A percentile compares a stretch with the other conserved stretches of the same genome.
Conservation (phyloP, 2,113 vertebrate genomes). For the Forbesichthys agassizii region DNA sequence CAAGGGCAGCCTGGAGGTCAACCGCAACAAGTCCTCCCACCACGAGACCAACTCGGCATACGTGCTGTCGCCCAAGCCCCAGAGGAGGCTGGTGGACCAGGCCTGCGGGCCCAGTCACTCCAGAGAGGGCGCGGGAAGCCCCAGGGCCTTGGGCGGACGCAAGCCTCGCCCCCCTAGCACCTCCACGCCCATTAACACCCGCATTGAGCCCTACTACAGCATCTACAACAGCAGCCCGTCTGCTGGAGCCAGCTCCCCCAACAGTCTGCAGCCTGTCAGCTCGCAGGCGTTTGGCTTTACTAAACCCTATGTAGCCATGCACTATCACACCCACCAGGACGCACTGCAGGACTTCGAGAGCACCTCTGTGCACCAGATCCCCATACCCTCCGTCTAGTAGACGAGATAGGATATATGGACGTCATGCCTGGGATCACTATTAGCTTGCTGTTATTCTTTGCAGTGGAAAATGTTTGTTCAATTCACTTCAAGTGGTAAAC, state of each 20-base stretch:
- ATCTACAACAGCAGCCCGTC: conserved; percentile 93
- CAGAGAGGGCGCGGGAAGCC: conserved; percentile 84
- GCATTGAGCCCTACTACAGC: conserved; percentile 94
- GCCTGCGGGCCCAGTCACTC: conserved; percentile 91
- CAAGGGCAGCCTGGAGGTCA: conserved; percentile 90
- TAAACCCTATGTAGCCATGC: conserved; percentile 87
- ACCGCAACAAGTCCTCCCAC: conserved; percentile 96
- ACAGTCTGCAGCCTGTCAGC: conserved; percentile 80
- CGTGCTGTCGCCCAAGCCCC: conserved; percentile 90
- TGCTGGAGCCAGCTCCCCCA: conserved; percentile 80
- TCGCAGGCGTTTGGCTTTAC: conserved; percentile 83
- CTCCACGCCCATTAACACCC: conserved; percentile 92
- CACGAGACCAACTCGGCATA: conserved; percentile 96
- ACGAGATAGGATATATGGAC: conserved; percentile 26
- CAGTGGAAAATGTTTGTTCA: conserved; percentile 27
- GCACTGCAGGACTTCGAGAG: conserved; percentile 82
- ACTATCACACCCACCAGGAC: conserved; percentile 84
- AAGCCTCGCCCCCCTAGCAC: conserved; percentile 86
- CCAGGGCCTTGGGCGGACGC: conserved; percentile 75
- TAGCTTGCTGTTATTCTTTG: conserved; percentile 39
- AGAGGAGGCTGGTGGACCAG: conserved; percentile 89
- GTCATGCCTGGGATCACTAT: conserved; percentile 14
- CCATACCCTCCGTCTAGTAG: conserved; percentile 84
- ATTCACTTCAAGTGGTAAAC: conserved; percentile 24
- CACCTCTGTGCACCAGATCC: conserved; percentile 82